Percentiles rank a stretch among this genome's conserved stretches.
Evolutionary conservation across 2,113 vertebrate genomes (phyloP).

Genomic region (Eonycteris spelaea): DNA sequence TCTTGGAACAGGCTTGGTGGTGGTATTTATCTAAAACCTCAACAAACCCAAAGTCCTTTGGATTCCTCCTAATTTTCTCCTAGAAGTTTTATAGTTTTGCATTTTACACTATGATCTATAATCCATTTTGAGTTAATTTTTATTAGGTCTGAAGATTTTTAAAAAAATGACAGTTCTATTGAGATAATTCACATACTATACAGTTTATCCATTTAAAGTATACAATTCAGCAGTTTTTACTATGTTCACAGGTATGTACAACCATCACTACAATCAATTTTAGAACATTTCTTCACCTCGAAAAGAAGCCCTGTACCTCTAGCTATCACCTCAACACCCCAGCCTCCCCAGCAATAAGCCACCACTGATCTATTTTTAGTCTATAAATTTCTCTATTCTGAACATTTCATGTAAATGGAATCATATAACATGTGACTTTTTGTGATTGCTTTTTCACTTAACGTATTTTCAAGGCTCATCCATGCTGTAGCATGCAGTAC

Average conservation of each 20-base stretch:
- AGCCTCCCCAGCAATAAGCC: not conserved
- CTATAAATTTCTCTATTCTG: not conserved
- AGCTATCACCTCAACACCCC: not conserved
- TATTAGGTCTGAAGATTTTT: not conserved
- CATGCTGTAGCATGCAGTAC: not conserved
- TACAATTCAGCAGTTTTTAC: not conserved
- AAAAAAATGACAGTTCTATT: not conserved
- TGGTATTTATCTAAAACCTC: not conserved
- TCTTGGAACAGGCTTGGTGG: not conserved
- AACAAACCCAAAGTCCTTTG: not conserved
- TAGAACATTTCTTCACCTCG: not conserved
- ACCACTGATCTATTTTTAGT: not conserved
- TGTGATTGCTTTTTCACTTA: not conserved
- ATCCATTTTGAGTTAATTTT: not conserved
- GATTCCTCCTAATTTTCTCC: not conserved
- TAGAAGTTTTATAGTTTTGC: not conserved
- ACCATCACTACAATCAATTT: not conserved
- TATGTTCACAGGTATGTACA: not conserved
- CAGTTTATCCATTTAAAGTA: not conserved
- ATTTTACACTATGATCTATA: not conserved
- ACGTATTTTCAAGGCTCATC: not conserved
- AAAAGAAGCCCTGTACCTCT: not conserved
- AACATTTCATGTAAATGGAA: not conserved
- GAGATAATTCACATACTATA: not conserved
- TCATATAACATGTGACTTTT: not conserved